Evolutionary conservation across 2,888 invertebrate species (phyloP), one percentile per base, ranked within the genome.

Genomic region (Chaetoderma sp.): DNA sequence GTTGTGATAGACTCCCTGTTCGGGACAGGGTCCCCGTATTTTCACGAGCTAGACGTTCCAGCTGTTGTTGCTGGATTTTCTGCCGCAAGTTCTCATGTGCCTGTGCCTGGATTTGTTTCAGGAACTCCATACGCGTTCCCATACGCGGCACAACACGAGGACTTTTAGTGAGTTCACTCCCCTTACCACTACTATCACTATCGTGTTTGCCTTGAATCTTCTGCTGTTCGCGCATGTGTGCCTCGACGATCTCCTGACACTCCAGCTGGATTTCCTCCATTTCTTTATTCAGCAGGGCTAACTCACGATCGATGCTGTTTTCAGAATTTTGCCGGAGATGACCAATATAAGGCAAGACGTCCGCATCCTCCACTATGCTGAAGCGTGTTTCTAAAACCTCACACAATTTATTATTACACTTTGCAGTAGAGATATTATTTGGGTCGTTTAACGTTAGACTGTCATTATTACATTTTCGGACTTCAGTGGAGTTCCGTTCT

Each of bases 241-340:
- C 80, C 58, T 86, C 80, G 58, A 87, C 84, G 65, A 88, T 80
- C 61, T 87, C 82, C 67, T 88, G 86, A 78, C 89, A 89, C 68
- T 89, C 88, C 65, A 90, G 76, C 69, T 90, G 89, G 67, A 91
- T 90, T 64, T 88, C 89, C 76, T 90, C 89, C 89, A 91, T 90
- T 75, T 90, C 89, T 68, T 87, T 84, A 74, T 90, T 89, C 55
- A 91, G 83, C 73, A 88, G 85, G 27, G 88, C 88, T 67, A 91
- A 87, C 81, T 90, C 90, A 55, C 88, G 84, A 75, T 89, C 89
- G 30, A 89, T 75, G 76, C 81, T 84, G 65, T 79, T 79, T 58
- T 80, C 81, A 21, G 83, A 83, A 67, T 79, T 76, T 63, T 76
- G 80, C 61, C 77, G 71, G n/a, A n/a, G n/a, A n/a, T n/a, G 27